Base-by-base conservation (phyloP, 2,113 vertebrate species). In the Zosterops pallidus region DNA sequence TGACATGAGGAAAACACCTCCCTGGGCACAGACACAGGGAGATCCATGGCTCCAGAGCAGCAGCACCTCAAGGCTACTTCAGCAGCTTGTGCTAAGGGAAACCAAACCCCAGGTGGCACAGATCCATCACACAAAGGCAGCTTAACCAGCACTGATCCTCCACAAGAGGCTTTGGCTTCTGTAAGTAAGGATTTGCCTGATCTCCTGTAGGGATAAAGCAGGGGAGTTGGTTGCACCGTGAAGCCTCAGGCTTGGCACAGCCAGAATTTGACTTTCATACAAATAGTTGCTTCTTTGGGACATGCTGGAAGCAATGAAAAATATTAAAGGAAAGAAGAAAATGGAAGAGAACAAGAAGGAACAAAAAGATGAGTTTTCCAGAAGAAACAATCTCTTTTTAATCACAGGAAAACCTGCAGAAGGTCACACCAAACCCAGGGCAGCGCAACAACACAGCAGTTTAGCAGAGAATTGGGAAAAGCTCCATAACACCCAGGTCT, bases 361-460 rank as follows among this genome's bases (percentile, higher is more conserved):
- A 82, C 13, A 10, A 77, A 59, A 59, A 64, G 4, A 4, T 6
- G n/a, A 59, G 33, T 86, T 86, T 74, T 72, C 67, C 67, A 47
- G 35, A 33, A 67, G 78, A 67, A 84, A 37, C 0, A 64, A 47
- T 13, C 20, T 18, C 8, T 46, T 75, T 56, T 53, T 21, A 64
- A 71, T 25, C 10, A 10, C 7, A 59, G 53, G 12, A 62, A 71
- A n/a, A 68, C 35, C 76, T 63, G 47, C 31, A 44, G 87, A 85
- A 87, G 70, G 47, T 79, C 83, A 67, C 6, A 6, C 4, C 5
- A 18, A 59, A 71, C 21, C 29, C 17, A 9, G 20, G 52, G 42
- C 52, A 53, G 37, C 0, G 0, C 23, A 50, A 23, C 44, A 46
- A 24, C 23, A 35, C 1, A 8, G 14, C 0, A 9, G 9, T 49